phyloP scores from a whole-genome alignment of 2,888 invertebrate genomes.

The Rhimphoctona megacephalus region DNA sequence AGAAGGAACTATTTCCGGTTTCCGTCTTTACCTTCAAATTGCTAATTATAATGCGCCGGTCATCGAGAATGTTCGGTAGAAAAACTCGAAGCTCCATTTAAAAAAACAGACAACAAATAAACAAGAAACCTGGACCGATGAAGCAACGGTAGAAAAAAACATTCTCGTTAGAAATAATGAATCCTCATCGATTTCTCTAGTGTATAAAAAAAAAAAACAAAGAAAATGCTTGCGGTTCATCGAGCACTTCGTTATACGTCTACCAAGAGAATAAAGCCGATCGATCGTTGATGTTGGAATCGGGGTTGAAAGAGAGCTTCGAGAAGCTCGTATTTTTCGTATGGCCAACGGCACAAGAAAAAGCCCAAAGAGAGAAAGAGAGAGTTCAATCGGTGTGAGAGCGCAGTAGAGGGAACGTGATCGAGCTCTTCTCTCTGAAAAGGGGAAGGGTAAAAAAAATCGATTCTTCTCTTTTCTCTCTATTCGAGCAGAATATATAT shows the following conservation, averaged over 20 bases:
- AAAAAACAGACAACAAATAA: slow-evolving; percentile 2
- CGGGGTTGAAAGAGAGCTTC: slow-evolving; percentile 48
- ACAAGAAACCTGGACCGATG: neutral
- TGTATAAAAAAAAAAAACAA: neutral
- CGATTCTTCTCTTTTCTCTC: slow-evolving; percentile 42
- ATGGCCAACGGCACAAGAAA: slow-evolving; percentile 42
- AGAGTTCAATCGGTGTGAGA: slow-evolving; percentile 32
- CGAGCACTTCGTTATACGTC: slow-evolving; percentile 34
- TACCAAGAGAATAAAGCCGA: slow-evolving; percentile 36
- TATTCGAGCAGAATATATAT: slow-evolving; percentile 11
- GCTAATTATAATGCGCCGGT: neutral
- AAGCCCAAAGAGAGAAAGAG: slow-evolving; percentile 18
- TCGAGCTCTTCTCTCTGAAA: slow-evolving; percentile 29
- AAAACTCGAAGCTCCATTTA: neutral
- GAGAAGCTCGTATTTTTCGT: slow-evolving; percentile 43
- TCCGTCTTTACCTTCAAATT: neutral
- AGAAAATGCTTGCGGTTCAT: slow-evolving; percentile 20
- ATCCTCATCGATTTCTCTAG: slow-evolving; percentile 29
- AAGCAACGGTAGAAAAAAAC: slow-evolving; percentile 20
- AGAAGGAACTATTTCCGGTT: neutral
- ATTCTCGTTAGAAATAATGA: slow-evolving; percentile 45
- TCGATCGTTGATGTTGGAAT: slow-evolving; percentile 49
- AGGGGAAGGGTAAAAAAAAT: slow-evolving; percentile 1
- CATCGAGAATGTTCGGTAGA: neutral
- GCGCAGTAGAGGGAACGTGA: slow-evolving; percentile 10